Base-by-base conservation (phyloP, 2,888 invertebrate species). In the Callinectes sapidus region DNA sequence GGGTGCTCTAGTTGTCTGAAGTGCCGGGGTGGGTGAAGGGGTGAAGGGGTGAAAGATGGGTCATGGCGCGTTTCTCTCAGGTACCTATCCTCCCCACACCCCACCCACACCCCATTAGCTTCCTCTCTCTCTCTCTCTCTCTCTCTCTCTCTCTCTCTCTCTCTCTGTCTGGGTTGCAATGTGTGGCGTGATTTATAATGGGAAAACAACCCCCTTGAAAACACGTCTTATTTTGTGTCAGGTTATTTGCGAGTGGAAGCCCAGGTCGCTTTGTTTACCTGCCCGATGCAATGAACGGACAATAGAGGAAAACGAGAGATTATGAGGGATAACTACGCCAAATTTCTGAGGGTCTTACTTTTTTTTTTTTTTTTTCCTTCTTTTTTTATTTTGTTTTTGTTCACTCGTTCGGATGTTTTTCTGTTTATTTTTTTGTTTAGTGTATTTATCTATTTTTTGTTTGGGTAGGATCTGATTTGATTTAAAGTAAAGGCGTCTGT, bases 1-100 rank as follows among this genome's bases (percentile, higher is more conserved):
- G 35, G 81, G 81, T 81, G 81, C 81, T 81, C 81, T 35, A 81
- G 81, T 81, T 81, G 81, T 81, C 81, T 81, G 81, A 81, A 81
- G 81, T 81, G 81, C 35, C 13, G 81, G 35, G 81, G 2, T 35
- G 81, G 81, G 81, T 81, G 77, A 81, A 81, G 81, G 81, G 81
- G 35, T 81, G 81, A 81, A 81, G 81, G 71, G 81, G 81, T 48
- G 48, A 81, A 35, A 18, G 81, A 32, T 81, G 77, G 8, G 35
- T 14, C 14, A 18, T 35, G 81, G 81, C 14, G 77, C 32, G 16
- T 18, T 16, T 35, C 18, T 32, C 0, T 16, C 81, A 18, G 35
- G 81, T 81, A 81, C 32, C 81, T 28, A 81, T 81, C 35, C 81
- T 35, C 8, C 81, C 81, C 16, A 35, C 81, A 35, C 81, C 10